Base-by-base conservation (phyloP, 2,113 vertebrate genomes). In the Urocynchramus pylzowi region DNA sequence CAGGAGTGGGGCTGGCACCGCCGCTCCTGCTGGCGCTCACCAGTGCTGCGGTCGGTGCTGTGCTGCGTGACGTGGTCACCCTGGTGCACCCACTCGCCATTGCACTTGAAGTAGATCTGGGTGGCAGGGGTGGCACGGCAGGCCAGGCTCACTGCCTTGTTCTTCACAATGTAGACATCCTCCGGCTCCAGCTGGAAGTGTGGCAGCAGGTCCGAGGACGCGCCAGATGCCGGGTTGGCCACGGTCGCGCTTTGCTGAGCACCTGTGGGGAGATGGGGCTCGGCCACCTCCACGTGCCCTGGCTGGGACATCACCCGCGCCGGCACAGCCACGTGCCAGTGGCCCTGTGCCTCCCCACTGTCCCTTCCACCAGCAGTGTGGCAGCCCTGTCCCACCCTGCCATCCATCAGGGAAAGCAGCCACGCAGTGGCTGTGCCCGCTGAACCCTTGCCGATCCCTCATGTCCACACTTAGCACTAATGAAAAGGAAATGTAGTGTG, bases 61-160 rank as follows among this genome's bases (percentile, higher is more conserved):
- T 98, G 98, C 94, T 99, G 99, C 0, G 98, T 99, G 80, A 98
- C 52, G 31, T 99, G 99, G 97, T 99, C 99, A 6, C 98, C 98
- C 95, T 99, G 99, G 94, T 99, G 99, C 39, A 99, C 99, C 99
- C 99, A 99, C 96, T 99, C 99, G 44, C 99, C 99, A 4, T 99
- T 99, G 97, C 99, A 99, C 97, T 99, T 99, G 98, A 99, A 99
- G 98, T 99, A 99, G 97, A 99, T 99, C 98, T 99, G 99, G 1
- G 99, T 99, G 96, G 99, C 99, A 0, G 99, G 99, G 11, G 97
- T 98, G 42, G 99, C 99, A 65, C 99, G 99, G 98, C 99, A 99
- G 87, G 98, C 98, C 97, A 99, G 98, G 59, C 98, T 99, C 97
- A 99, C 99, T 0, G 99, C 99, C 97, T 99, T 99, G 98, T 99